Conservation (phyloP, 2,797 vertebrate genomes). For the Enteromius viviparus region DNA sequence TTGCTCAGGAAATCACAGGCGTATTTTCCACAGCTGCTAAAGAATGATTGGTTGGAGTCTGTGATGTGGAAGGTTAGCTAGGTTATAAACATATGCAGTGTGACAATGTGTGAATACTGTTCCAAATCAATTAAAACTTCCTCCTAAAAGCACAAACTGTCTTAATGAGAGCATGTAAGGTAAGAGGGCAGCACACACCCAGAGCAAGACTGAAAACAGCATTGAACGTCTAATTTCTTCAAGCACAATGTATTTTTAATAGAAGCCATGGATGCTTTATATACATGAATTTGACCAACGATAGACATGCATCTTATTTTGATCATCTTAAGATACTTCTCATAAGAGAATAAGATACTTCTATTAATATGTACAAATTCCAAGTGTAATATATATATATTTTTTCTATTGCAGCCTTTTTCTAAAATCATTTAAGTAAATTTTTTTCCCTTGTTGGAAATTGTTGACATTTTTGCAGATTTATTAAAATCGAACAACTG, state of each 20-base stretch:
- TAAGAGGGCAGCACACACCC: constrained; percentile 16
- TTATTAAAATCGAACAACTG: no score
- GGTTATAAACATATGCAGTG: constrained; percentile 31
- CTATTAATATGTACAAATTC: no score
- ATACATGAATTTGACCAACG: neutral
- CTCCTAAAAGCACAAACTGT: neutral
- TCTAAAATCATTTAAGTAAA: no score
- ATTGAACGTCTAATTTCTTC: neutral
- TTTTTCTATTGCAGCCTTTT: no score
- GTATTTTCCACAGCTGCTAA: constrained; percentile 46
- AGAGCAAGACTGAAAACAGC: neutral
- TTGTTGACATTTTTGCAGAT: no score
- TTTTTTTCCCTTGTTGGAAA: no score
- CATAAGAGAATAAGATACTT: no score
- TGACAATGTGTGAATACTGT: constrained; percentile 54
- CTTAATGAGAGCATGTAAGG: neutral
- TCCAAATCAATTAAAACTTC: constrained; percentile 48
- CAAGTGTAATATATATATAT: no score
- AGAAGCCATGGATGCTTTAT: neutral
- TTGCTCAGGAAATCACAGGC: constrained; percentile 44
- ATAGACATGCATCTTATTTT: neutral
- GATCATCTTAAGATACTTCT: neutral
- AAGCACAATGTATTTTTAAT: neutral
- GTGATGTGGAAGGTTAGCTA: constrained; percentile 23
- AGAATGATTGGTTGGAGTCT: constrained; percentile 20